Base-by-base conservation (phyloP, 2,113 vertebrate genomes). In the Bubalus kerabau region DNA sequence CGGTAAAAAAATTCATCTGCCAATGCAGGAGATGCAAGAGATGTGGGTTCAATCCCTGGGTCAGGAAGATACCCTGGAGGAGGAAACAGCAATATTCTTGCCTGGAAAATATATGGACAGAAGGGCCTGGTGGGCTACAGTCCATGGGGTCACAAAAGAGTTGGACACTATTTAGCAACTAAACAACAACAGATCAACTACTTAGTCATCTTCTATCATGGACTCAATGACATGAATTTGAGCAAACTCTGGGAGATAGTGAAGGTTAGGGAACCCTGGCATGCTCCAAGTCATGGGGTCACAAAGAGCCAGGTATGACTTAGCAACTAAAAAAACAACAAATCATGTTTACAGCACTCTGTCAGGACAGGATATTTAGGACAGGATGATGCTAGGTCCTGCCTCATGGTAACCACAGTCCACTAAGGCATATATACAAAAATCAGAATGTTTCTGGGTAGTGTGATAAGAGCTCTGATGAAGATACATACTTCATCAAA, bases 1-100 rank as follows among this genome's bases (percentile, higher is more conserved):
- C 23, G 19, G 19, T 40, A 2, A n/a, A 12, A 40, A n/a, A 67
- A 36, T 5, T 36, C 0, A 0, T 6, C 23, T 76, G 36, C 12
- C 36, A 43, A 5, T 76, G 36, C 11, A 7, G 11, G 23, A 76
- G 71, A 76, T 0, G 0, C 6, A 74, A 74, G 36, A 74, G 6
- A 43, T 24, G 6, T 43, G 12, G 23, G 71, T 26, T 74, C 3
- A 0, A 43, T 24, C 36, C 21, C 11, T 74, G 6, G 21, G 21
- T 74, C 23, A 24, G 71, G 71, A 74, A 43, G 71, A 7, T 74
- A 4, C 11, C 11, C 21, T 7, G 6, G 71, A 43, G 21, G 11
- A 74, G 36, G 71, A 74, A 26, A 74, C 0, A 0, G 36, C 40
- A 76, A 43, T 43, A 76, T 24, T 76, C 36, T 43, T 76, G 11